Conservation (phyloP, 2,797 vertebrate species). For the Manis crassicaudata region DNA sequence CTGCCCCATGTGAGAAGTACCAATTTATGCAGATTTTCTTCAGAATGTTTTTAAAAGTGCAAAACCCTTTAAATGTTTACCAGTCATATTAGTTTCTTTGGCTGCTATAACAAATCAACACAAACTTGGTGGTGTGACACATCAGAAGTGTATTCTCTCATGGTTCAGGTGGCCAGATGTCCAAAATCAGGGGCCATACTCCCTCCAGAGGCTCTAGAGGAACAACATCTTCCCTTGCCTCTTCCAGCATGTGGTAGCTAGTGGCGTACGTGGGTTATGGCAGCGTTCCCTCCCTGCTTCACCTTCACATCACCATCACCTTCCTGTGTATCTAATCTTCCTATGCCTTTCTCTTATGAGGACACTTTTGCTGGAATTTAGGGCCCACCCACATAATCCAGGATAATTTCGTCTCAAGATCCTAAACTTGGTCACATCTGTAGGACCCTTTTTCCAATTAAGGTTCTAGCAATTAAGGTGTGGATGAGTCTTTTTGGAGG, state of each 20-base stretch:
- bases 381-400: neutral
- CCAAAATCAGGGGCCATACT: neutral
- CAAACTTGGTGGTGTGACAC: neutral
- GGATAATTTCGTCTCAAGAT: neutral
- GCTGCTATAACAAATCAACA: conserved; percentile 7
- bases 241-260: neutral
- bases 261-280: neutral
- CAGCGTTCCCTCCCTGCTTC: neutral
- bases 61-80: neutral
- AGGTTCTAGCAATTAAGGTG: neutral
- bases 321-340: neutral
- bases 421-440: neutral
- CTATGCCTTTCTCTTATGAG: conserved; percentile 8
- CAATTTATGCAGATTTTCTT: conserved; percentile 52
- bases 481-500: neutral
- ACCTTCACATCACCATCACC: neutral
- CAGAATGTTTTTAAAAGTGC: conserved; percentile 45
- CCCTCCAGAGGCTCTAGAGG: neutral
- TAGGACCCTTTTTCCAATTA: conserved; percentile 13
- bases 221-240: neutral
- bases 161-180: neutral
- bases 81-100: conserved; percentile 39
- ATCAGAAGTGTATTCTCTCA: conserved; percentile 13
- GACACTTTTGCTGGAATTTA: neutral
- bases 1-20: conserved; percentile 21